Base-by-base conservation (phyloP, 1,140 invertebrate genomes). In the Drosophila micromelanica region DNA sequence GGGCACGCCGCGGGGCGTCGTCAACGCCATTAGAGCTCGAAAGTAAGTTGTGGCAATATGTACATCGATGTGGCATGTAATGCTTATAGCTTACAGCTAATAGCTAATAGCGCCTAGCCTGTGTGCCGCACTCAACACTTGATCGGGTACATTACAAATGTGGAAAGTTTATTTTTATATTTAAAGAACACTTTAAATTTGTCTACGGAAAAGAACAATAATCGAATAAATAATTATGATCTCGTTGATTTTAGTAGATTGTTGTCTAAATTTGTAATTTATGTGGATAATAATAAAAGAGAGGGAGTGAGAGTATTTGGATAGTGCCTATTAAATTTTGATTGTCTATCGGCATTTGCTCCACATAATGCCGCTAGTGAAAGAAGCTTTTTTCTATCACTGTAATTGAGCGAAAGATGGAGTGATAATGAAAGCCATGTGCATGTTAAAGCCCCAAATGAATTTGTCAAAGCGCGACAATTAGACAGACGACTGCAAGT, bases 381-480 rank as follows among this genome's bases (percentile, higher is more conserved):
- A 84, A 82, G 76, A 85, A 80, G 80, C 45, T 72, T 68, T 55
- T 49, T 51, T 60, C 57, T 40, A 59, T 43, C 11, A 11, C 38
- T 20, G 23, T 59, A 48, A 57, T 57, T 72, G 38, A 49, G 46
- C 48, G 42, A 20, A 71, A 52, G 27, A 32, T 52, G 30, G n/a
- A 76, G 64, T 49, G 51, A 51, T 65, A 86, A 87, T 81, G 75
- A 87, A 82, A 87, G 72, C 75, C 12, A 45, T 15, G 30, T 11
- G 57, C 43, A 37, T 37, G 57, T 40, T 60, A 59, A 52, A 52
- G 78, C 63, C 52, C 27, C 70, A 82, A 86, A 86, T 87, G 60
- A 76, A 87, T 82, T 87, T 86, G 82, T 87, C 82, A 86, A 87
- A 70, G 76, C 63, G 68, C 80, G 82, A 87, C 82, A 86, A 86